Evolutionary conservation across 2,113 vertebrate species (phyloP).

Genomic region (Dissostichus mawsoni): DNA sequence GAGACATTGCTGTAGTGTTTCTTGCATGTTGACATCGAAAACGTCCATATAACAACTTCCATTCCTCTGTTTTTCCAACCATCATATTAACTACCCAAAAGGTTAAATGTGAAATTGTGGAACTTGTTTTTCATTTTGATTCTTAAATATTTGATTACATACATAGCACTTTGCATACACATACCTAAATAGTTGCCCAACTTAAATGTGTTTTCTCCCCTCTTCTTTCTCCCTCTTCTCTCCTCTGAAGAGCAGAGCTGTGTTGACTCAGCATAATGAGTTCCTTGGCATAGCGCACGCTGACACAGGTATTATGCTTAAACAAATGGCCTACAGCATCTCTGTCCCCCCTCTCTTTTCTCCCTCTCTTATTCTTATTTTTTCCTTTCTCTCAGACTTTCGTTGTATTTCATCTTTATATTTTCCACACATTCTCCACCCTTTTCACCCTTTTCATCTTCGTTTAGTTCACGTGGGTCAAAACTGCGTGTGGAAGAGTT

Average conservation of each 20-base stretch:
- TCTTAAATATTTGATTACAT: background rate
- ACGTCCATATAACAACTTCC: background rate
- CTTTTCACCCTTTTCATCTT: background rate
- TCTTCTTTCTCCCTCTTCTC: slow-evolving; percentile 32
- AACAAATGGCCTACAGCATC: slow-evolving; percentile 56
- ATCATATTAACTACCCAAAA: background rate
- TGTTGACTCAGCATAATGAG: slow-evolving; percentile 71
- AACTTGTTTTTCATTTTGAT: background rate
- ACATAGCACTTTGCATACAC: background rate
- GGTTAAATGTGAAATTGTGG: background rate
- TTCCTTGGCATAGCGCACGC: slow-evolving; percentile 51
- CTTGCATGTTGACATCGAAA: background rate
- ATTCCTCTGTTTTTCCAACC: background rate
- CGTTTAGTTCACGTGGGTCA: background rate
- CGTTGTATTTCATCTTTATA: background rate
- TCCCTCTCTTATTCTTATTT: background rate
- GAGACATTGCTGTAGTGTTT: background rate
- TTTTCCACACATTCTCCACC: background rate
- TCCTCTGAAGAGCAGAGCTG: slow-evolving; percentile 54
- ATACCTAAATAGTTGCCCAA: slow-evolving; percentile 23
- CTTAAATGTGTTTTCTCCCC: slow-evolving; percentile 8
- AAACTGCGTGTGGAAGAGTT: background rate
- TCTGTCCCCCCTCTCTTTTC: background rate
- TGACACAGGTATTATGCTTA: slow-evolving; percentile 70
- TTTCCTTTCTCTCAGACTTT: background rate